Evolutionary conservation across 1,140 invertebrate species (phyloP), one percentile per base, ranked within the genome.

Genomic region (Orchesella cincta): DNA sequence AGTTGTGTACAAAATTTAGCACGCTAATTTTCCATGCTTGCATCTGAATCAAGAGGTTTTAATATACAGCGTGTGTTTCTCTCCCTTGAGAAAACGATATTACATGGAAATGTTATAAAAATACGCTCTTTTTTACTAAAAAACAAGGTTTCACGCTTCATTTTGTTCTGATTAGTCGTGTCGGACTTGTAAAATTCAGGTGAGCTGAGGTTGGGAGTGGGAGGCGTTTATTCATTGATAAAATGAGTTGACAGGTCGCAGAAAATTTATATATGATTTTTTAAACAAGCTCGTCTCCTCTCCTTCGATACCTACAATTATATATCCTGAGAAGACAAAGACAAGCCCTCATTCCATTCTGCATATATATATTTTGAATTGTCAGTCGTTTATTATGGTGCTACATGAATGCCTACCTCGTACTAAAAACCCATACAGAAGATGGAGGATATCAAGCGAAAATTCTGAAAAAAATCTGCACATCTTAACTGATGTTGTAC

Each of bases 391-490:
- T n/a, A n/a, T n/a, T n/a, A n/a, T n/a, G n/a, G n/a, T n/a, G n/a
- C n/a, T 5, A 46, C 39, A 46, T 46, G 39, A 18, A 46, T n/a
- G n/a, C n/a, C n/a, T n/a, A n/a, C n/a, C n/a, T n/a, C 39, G 39
- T 46, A 20, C 8, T 46, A 46, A 12, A 20, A 46, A 8, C 20
- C 20, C 39, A 12, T 20, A 57, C 3, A 18, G 54, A 57, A 57
- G 54, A 57, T 57, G 54, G 54, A 57, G 54, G 54, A 57, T 12
- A 57, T 57, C 14, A 57, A 57, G 54, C 54, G 54, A 57, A 57
- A 57, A 57, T 57, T 5, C n/a, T 20, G 20, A 46, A 46, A 46
- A 46, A 46, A 46, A 46, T 12, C 8, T 46, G 39, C 8, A 46
- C 8, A 46, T 12, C 20, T 8, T 20, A 46, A 46, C 39, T 20